Evolutionary conservation across 2,797 vertebrate species (phyloP).

Genomic region (Pseudochirops cupreus): DNA sequence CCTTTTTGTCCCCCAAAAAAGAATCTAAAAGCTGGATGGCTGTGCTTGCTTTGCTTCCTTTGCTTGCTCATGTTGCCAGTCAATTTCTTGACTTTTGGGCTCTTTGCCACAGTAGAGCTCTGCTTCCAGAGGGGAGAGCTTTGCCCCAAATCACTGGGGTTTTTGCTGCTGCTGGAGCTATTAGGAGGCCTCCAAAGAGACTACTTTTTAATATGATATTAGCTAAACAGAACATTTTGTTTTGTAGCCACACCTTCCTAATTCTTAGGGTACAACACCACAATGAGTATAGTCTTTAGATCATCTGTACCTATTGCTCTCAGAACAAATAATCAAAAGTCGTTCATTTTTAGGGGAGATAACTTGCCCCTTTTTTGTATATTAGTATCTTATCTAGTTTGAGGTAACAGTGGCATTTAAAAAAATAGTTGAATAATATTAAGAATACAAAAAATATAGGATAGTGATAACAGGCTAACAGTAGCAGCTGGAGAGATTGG

Average conservation of each 20-base stretch:
- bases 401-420: not conserved
- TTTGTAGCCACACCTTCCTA: not conserved
- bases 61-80: too few relatives aligned
- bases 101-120: too few relatives aligned
- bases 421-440: too few relatives aligned
- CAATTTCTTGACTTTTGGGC: too few relatives aligned
- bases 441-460: not conserved
- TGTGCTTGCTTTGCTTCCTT: too few relatives aligned
- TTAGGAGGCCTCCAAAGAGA: not conserved
- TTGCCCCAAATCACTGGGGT: too few relatives aligned
- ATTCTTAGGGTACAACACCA: not conserved
- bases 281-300: not conserved
- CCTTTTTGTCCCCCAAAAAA: too few relatives aligned
- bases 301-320: not conserved
- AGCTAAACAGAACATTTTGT: not conserved
- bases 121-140: too few relatives aligned
- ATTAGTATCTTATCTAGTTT: not conserved
- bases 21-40: too few relatives aligned
- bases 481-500: not conserved
- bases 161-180: too few relatives aligned
- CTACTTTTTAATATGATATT: not conserved
- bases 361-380: not conserved
- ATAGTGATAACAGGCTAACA: not conserved
- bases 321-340: not conserved
- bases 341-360: not conserved